phyloP scores from a whole-genome alignment of 2,113 vertebrate species.

The Haemorhous mexicanus region DNA sequence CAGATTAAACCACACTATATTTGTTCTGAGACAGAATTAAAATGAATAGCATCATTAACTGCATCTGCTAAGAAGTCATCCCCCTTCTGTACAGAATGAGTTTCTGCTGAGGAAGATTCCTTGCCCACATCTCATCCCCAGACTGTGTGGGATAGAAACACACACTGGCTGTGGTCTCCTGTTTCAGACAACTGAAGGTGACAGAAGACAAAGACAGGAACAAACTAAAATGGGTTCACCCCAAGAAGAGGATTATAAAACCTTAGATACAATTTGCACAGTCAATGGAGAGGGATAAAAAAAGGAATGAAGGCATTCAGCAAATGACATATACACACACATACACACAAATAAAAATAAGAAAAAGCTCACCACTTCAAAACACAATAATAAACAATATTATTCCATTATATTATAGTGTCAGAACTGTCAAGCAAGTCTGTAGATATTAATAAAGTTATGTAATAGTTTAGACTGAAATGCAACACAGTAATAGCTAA shows the following conservation, averaged over 20 bases:
- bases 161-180: not conserved
- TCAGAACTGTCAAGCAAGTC: not conserved
- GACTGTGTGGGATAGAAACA: not conserved
- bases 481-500: not conserved
- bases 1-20: slow-evolving; percentile 5
- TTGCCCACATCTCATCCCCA: not conserved
- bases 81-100: not conserved
- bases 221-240: not conserved
- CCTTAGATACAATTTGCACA: not conserved
- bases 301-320: not conserved
- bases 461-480: slow-evolving; percentile 1
- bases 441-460: not conserved
- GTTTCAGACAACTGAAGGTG: not conserved
- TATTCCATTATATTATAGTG: not conserved
- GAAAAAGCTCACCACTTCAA: slow-evolving; percentile 16
- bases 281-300: not conserved
- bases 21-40: slow-evolving; percentile 26
- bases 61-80: slow-evolving; percentile 8
- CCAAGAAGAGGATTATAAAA: not conserved
- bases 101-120: not conserved
- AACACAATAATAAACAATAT: not conserved
- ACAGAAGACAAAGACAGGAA: not conserved
- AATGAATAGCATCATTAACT: slow-evolving; percentile 19
- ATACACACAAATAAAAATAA: not conserved
- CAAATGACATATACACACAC: not conserved